Evolutionary conservation across 1,140 invertebrate species (phyloP).

Genomic region (Ephestia elutella): DNA sequence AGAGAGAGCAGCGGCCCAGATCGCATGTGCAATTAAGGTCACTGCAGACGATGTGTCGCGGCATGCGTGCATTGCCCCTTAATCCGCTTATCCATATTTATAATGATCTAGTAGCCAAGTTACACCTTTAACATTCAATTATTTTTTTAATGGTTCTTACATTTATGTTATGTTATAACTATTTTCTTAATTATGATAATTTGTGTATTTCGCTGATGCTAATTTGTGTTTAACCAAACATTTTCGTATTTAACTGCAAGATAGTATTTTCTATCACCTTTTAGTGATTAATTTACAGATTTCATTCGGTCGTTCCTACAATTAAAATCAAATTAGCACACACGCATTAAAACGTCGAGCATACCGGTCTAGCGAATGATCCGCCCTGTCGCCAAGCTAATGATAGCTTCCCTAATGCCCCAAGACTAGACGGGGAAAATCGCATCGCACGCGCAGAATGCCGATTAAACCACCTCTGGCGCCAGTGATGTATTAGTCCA

Average conservation of each 20-base stretch:
- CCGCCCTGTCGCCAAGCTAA: slow-evolving; percentile 57
- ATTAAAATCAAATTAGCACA: slow-evolving; percentile 23
- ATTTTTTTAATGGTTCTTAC: too few relatives aligned
- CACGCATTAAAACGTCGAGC: slow-evolving; percentile 22
- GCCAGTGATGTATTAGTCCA: slow-evolving; percentile 55
- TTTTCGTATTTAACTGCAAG: neutral
- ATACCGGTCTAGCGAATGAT: slow-evolving; percentile 23
- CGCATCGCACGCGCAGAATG: slow-evolving; percentile 56
- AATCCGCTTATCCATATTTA: slow-evolving; percentile 19
- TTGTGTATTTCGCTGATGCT: too few relatives aligned
- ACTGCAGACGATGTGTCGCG: slow-evolving; percentile 55
- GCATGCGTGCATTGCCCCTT: slow-evolving; percentile 34
- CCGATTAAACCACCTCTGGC: slow-evolving; percentile 53
- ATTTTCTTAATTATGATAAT: too few relatives aligned
- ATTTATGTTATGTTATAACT: too few relatives aligned
- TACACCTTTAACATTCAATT: neutral
- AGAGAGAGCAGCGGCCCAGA: slow-evolving; percentile 69
- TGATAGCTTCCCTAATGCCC: slow-evolving; percentile 63
- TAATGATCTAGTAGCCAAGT: neutral
- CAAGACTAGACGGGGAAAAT: slow-evolving; percentile 47
- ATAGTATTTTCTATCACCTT: slow-evolving; percentile 1
- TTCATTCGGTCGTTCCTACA: slow-evolving; percentile 7
- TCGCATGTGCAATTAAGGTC: slow-evolving; percentile 62
- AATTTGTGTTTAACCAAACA: too few relatives aligned
- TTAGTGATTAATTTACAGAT: neutral